Evolutionary conservation across 1,140 invertebrate species (phyloP).

Genomic region (Platyura marginata): DNA sequence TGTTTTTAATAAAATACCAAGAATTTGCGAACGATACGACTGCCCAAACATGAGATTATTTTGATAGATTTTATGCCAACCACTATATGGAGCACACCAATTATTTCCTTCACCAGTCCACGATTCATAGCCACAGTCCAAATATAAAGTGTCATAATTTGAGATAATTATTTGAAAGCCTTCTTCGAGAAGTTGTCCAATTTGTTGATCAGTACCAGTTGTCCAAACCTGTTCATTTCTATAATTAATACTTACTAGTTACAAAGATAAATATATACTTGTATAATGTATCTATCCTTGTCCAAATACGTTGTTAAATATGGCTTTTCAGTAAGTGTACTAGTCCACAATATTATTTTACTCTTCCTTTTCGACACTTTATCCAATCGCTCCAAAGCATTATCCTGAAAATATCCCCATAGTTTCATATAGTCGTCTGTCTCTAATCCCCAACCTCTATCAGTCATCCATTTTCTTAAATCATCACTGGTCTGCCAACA

Average conservation of each 20-base stretch:
- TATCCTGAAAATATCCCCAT: slow-evolving; percentile 50
- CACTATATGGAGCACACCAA: slow-evolving; percentile 41
- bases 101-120: slow-evolving; percentile 31
- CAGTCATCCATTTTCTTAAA: slow-evolving; percentile 44
- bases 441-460: slow-evolving; percentile 30
- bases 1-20: slow-evolving; percentile 25
- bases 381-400: slow-evolving; percentile 33
- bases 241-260: background rate
- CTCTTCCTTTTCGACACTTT: slow-evolving; percentile 25
- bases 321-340: slow-evolving; percentile 28
- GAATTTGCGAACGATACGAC: background rate
- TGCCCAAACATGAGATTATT: slow-evolving; percentile 17
- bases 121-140: slow-evolving; percentile 34
- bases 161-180: slow-evolving; percentile 35
- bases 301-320: slow-evolving; percentile 28
- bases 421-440: slow-evolving; percentile 40
- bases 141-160: slow-evolving; percentile 36
- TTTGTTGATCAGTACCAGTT: slow-evolving; percentile 18
- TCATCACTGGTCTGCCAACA: slow-evolving; percentile 50
- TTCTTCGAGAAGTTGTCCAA: slow-evolving; percentile 28
- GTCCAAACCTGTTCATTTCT: slow-evolving; percentile 26
- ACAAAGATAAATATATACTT: slow-evolving; percentile 15
- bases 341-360: slow-evolving; percentile 35
- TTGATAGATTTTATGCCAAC: slow-evolving; percentile 37
- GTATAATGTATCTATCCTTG: slow-evolving; percentile 33